Conservation (phyloP, 2,113 vertebrate species). For the Emydocephalus ijimae region DNA sequence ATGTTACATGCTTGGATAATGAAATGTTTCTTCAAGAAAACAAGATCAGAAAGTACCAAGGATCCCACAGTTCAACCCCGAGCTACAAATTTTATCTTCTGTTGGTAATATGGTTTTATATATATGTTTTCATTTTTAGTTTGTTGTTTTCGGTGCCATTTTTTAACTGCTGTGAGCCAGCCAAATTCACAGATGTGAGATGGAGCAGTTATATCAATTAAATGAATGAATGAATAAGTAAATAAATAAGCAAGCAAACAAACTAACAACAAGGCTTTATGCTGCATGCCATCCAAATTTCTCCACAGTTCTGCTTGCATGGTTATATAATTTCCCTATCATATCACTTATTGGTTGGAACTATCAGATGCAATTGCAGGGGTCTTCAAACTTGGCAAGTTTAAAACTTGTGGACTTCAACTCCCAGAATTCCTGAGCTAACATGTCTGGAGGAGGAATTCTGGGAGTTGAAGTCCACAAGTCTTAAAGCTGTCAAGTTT, state of each 20-base stretch:
- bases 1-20: background rate
- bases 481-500: too few species aligned
- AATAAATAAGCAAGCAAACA: background rate
- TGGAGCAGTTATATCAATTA: background rate
- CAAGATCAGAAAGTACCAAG: background rate
- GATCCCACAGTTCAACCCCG: background rate
- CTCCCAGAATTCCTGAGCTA: too few species aligned
- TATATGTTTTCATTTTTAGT: background rate
- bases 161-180: background rate
- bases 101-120: background rate
- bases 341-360: background rate
- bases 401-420: too few species aligned
- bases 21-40: background rate
- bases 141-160: background rate
- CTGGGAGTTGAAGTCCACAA: too few species aligned
- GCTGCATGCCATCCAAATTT: background rate
- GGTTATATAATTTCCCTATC: background rate
- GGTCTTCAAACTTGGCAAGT: too few species aligned
- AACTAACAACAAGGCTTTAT: background rate
- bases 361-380: background rate
- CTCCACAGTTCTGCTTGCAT: background rate
- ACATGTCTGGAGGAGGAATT: too few species aligned
- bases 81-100: background rate
- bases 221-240: background rate
- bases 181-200: background rate